Base-by-base conservation (phyloP, 1,140 invertebrate genomes). In the Acyrthosiphon pisum region DNA sequence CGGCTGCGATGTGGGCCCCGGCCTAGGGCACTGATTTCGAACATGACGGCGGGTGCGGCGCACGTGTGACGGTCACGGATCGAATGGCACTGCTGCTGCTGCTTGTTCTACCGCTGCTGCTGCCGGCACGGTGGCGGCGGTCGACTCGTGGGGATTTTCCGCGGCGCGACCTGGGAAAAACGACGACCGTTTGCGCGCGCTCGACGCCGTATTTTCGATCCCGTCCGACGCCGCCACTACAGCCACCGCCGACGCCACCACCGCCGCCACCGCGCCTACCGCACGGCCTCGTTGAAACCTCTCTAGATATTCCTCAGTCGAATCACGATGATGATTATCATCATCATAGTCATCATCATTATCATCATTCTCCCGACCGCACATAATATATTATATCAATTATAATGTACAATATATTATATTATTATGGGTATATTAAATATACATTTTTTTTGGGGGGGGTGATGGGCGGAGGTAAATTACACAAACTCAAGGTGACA, bases 131-230 rank as follows among this genome's bases (percentile, higher is more conserved):
- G 35, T 44, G 41, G n/a, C 35, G 50, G 37, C 90, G 30, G 56
- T 56, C 90, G 68, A 84, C 76, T 48, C 46, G 91, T 84, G 91
- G 46, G 76, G 76, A 93, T 53, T 93, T 93, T 93, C 76, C 81
- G 91, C 76, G 35, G 76, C 91, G 76, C 91, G 91, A 93, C 91
- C 91, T 93, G 91, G 91, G 91, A 68, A 93, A 93, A 93, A 93
- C 14, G 91, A 37, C 91, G 91, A 93, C 91, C 91, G 35, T 93
- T 93, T 93, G 91, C 81, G 91, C 91, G 91, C 91, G 91, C 91
- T 35, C 91, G 81, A 20, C 90, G 90, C 91, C 76, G 88, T 89
- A 89, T 89, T 89, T 89, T 89, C 88, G 88, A 89, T 89, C 88
- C 35, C 88, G 88, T 89, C 53, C 86, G 84, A 44, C 35, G 88